Base-by-base conservation (phyloP, 2,113 vertebrate genomes). In the Monopterus albus region DNA sequence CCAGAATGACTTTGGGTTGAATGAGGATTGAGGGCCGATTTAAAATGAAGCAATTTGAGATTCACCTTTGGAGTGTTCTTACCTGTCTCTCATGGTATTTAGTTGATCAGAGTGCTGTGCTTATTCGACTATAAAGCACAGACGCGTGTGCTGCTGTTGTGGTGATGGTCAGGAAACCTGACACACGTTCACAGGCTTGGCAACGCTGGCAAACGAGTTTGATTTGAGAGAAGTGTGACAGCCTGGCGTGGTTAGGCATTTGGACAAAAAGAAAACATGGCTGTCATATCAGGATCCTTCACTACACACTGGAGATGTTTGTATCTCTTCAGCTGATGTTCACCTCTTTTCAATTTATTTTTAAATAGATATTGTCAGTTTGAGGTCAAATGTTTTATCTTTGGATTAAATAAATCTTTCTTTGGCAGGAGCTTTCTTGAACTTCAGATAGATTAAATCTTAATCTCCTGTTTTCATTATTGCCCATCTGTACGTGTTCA, bases 401-500 rank as follows among this genome's bases (percentile, higher is more conserved):
- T 35, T 21, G 6, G 28, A 46, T 36, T 20, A 6, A 15, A 40
- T 42, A 39, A 53, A 66, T 56, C 11, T 29, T 13, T 10, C n/a
- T n/a, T 39, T 35, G 7, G 15, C 18, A 33, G 11, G 49, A 58
- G 38, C 43, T 7, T 21, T 40, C 18, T 46, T 50, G 5, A 20
- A 68, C 52, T 59, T 71, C 12, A 69, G 36, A 4, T 57, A 38
- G 47, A 82, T 75, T 55, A 18, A 75, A 81, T 62, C 55, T 67
- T 17, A 42, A 11, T 70, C 39, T 50, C 63, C 83, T 83, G 81
- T 43, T 85, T 82, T 61, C 51, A 66, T 85, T 89, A 62, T 62
- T 6, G 1, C 47, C 63, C 81, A 86, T 85, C 79, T 87, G 85
- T 58, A 68, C 81, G 68, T 68, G 67, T 39, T 85, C 66, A 80